Conservation (phyloP, 2,888 invertebrate species). For the Andricus quercusramuli region DNA sequence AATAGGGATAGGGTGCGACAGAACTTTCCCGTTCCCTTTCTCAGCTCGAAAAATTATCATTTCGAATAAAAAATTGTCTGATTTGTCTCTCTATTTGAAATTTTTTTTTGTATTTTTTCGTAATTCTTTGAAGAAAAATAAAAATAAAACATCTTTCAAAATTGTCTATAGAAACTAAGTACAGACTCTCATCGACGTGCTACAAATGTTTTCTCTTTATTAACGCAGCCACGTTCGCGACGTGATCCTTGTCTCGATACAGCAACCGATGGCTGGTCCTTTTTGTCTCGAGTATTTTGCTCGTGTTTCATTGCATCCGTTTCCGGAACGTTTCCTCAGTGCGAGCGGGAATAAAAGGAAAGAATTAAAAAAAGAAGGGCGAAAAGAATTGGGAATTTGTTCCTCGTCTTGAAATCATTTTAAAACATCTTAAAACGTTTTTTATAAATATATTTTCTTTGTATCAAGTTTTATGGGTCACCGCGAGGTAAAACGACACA, state of each 20-base stretch:
- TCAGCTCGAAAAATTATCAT: too few relatives aligned
- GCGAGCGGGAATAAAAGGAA: background rate
- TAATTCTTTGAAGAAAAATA: too few relatives aligned
- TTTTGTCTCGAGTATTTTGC: conserved; percentile 25
- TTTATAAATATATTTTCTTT: background rate
- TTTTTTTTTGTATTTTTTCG: too few relatives aligned
- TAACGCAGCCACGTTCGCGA: conserved; percentile 15
- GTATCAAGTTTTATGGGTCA: background rate
- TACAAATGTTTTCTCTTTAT: conserved; percentile 19
- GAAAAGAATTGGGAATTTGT: background rate
- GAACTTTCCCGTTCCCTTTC: too few relatives aligned
- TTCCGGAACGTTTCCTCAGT: conserved; percentile 13
- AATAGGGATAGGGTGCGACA: too few relatives aligned
- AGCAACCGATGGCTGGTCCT: background rate
- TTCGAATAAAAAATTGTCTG: too few relatives aligned
- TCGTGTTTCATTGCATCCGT: conserved; percentile 36
- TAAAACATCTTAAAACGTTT: background rate
- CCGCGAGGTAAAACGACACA: background rate
- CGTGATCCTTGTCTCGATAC: conserved; percentile 26
- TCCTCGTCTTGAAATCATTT: background rate
- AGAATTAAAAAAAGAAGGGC: background rate
- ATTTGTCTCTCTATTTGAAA: too few relatives aligned
- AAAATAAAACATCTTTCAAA: too few relatives aligned
- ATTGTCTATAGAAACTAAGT: too few relatives aligned
- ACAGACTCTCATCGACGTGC: too few relatives aligned